Conservation (phyloP, 2,888 invertebrate species). For the Drosophila hawaiiensis region DNA sequence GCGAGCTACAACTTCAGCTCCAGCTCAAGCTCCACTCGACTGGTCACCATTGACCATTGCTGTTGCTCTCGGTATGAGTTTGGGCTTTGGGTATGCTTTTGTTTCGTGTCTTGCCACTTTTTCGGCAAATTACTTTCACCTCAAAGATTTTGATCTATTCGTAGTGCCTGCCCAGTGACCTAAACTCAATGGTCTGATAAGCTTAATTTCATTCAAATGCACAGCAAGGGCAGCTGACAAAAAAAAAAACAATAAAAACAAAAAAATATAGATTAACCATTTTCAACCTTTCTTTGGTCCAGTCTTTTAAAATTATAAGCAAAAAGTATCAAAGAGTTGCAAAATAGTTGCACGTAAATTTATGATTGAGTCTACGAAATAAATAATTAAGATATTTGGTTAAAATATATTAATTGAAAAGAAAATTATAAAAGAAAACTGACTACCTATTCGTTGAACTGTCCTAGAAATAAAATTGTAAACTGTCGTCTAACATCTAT, state of each 20-base stretch:
- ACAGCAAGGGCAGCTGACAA: slow-evolving; percentile 47
- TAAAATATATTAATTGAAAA: background rate
- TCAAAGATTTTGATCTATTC: slow-evolving; percentile 39
- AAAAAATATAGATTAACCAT: slow-evolving; percentile 9
- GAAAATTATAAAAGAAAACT: background rate
- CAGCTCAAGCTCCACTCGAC: slow-evolving; percentile 47
- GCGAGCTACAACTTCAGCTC: slow-evolving; percentile 23
- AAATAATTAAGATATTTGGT: background rate
- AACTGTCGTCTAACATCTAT: background rate
- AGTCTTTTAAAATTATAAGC: slow-evolving; percentile 3
- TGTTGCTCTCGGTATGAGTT: slow-evolving; percentile 14
- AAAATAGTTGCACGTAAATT: background rate
- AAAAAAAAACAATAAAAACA: background rate
- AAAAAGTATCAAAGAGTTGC: background rate
- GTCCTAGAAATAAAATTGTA: too few species aligned
- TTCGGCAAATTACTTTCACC: slow-evolving; percentile 75
- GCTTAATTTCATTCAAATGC: slow-evolving; percentile 58
- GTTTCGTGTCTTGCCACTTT: slow-evolving; percentile 13
- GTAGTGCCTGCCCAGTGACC: slow-evolving; percentile 73
- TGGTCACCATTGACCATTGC: slow-evolving; percentile 42
- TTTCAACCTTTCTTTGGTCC: background rate
- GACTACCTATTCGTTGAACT: background rate
- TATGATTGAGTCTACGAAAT: background rate
- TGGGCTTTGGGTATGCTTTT: slow-evolving; percentile 2
- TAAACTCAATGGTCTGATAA: slow-evolving; percentile 81